Evolutionary conservation across 2,888 invertebrate species (phyloP).

Genomic region (Elmis aenea): DNA sequence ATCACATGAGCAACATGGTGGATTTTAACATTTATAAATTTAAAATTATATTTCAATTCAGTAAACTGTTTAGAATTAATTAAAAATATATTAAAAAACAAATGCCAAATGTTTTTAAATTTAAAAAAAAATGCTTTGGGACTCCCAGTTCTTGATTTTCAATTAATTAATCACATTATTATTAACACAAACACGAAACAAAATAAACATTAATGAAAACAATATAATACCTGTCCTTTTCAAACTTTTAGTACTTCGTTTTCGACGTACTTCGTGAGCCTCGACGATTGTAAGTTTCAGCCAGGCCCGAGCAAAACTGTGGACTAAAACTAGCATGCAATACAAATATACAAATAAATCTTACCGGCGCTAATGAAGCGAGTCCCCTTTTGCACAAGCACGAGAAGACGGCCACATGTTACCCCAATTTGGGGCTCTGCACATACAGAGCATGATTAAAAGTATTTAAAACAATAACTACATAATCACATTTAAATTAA

Average conservation of each 20-base stretch:
- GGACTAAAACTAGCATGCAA: slow-evolving; percentile 49
- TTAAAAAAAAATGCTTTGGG: too few relatives aligned
- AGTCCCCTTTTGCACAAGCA: slow-evolving; percentile 46
- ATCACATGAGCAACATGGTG: too few relatives aligned
- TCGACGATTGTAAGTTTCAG: slow-evolving; percentile 30
- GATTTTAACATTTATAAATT: too few relatives aligned
- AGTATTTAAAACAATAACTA: neutral
- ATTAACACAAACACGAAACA: too few relatives aligned
- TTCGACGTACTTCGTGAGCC: slow-evolving; percentile 37
- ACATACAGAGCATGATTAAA: slow-evolving; percentile 24
- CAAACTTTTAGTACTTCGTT: slow-evolving; percentile 10
- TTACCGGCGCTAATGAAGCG: slow-evolving; percentile 45
- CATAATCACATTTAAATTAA: neutral
- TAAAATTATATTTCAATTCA: too few relatives aligned
- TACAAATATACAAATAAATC: slow-evolving; percentile 28
- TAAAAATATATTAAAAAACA: too few relatives aligned
- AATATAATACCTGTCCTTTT: slow-evolving; percentile 26
- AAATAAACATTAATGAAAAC: too few relatives aligned
- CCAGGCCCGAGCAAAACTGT: slow-evolving; percentile 37
- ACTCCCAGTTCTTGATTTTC: too few relatives aligned
- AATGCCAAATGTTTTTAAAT: too few relatives aligned
- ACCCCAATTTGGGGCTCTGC: slow-evolving; percentile 40
- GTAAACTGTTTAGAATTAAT: too few relatives aligned
- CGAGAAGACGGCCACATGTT: slow-evolving; percentile 45
- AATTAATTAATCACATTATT: too few relatives aligned